Evolutionary conservation across 2,797 vertebrate species (phyloP).

Genomic region (Dromococcyx pavoninus): DNA sequence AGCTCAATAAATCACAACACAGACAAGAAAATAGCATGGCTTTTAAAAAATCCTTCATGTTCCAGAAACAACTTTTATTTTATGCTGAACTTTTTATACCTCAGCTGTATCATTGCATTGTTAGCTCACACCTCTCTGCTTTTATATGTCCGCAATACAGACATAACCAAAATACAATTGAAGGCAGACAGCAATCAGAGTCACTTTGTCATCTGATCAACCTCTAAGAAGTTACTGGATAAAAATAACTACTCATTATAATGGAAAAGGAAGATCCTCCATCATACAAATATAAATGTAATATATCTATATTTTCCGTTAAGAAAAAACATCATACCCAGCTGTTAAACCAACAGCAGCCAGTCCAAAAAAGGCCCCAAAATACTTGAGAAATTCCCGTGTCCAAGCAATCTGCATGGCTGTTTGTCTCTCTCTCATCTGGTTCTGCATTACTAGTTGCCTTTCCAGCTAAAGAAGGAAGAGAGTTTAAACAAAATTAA

Average conservation of each 20-base stretch:
- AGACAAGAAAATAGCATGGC: background rate
- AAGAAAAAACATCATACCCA: constrained; percentile 76
- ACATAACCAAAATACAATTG: background rate
- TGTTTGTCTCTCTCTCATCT: constrained; percentile 89
- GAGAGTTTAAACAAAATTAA: constrained; percentile 45
- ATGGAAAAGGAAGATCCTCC: background rate
- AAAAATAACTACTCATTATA: background rate
- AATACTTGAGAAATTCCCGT: constrained; percentile 90
- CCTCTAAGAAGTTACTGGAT: background rate
- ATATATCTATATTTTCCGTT: background rate
- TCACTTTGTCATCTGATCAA: background rate
- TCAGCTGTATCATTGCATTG: background rate
- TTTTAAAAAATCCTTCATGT: background rate
- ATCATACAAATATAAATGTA: background rate
- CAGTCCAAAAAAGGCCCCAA: constrained; percentile 82
- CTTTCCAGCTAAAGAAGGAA: constrained; percentile 83
- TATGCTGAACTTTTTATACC: background rate
- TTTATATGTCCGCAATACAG: background rate
- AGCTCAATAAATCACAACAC: background rate
- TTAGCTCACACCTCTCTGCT: background rate
- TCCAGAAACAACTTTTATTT: background rate
- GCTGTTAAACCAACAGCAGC: constrained; percentile 77
- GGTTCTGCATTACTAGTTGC: constrained; percentile 89
- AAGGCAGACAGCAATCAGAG: background rate
- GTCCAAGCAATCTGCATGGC: constrained; percentile 91